Evolutionary conservation across 2,888 invertebrate species (phyloP).

Genomic region (Chirona hameri): DNA sequence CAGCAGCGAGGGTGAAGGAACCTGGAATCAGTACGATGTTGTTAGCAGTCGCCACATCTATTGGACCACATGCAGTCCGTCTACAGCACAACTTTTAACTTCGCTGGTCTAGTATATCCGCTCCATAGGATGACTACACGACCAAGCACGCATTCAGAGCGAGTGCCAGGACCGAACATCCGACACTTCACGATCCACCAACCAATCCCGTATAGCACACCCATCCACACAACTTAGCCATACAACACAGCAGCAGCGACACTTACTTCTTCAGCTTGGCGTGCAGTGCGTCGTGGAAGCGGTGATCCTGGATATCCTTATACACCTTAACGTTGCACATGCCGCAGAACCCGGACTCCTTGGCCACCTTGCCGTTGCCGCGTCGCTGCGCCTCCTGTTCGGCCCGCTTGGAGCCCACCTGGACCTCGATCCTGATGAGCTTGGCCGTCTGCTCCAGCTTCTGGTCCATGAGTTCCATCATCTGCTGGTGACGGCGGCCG

Average conservation of each 20-base stretch:
- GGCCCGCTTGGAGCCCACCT: background rate
- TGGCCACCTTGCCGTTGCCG: background rate
- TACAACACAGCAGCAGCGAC: too few relatives aligned
- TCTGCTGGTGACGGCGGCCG: slow-evolving; percentile 7
- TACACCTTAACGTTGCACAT: background rate
- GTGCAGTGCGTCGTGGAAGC: background rate
- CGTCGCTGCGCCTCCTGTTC: background rate
- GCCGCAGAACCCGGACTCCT: slow-evolving; percentile 2
- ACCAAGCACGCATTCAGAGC: too few relatives aligned
- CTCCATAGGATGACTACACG: too few relatives aligned
- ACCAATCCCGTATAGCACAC: too few relatives aligned
- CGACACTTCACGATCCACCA: too few relatives aligned
- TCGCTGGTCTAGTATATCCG: too few relatives aligned
- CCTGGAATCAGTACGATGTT: background rate
- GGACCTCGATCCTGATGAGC: slow-evolving; percentile 14
- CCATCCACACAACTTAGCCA: too few relatives aligned
- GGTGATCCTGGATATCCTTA: background rate
- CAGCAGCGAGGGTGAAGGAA: slow-evolving; percentile 29
- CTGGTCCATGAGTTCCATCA: slow-evolving; percentile 27
- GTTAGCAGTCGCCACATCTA: background rate
- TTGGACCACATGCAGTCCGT: too few relatives aligned
- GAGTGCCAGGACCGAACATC: too few relatives aligned
- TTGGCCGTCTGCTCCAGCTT: slow-evolving; percentile 23
- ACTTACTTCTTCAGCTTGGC: slow-evolving; percentile 23
- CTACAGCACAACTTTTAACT: too few relatives aligned